Conservation (phyloP, 2,797 vertebrate genomes). For the Trichosurus vulpecula region DNA sequence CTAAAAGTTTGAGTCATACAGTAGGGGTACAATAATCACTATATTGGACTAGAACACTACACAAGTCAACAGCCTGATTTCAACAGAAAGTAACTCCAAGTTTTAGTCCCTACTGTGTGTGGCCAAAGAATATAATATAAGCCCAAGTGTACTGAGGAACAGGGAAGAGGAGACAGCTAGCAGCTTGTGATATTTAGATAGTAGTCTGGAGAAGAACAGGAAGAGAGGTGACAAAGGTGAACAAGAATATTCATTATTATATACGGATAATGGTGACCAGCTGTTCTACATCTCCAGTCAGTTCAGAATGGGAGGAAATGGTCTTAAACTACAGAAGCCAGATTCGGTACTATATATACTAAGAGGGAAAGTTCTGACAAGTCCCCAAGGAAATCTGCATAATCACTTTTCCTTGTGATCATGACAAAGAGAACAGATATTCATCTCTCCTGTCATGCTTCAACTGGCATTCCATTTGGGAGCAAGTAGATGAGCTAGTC, state of each 20-base stretch:
- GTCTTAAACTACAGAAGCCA: neutral
- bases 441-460: neutral
- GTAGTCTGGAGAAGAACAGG: neutral
- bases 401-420: neutral
- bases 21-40: neutral
- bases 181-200: neutral
- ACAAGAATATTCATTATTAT: rapidly evolving
- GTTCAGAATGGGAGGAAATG: neutral
- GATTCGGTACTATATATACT: neutral
- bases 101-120: neutral
- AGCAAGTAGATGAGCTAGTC: constrained; percentile 4
- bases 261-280: neutral
- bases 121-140: neutral
- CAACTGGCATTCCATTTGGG: constrained; percentile 25
- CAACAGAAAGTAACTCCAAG: neutral
- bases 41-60: neutral
- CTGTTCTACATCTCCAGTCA: neutral
- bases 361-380: neutral
- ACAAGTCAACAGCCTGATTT: neutral
- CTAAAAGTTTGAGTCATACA: neutral
- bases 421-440: constrained; percentile 27
- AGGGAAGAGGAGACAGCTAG: rapidly evolving
- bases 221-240: rapidly evolving
- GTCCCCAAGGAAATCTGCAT: neutral
- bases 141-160: neutral